Conservation (phyloP, 2,888 invertebrate genomes). For the Lochmaea crataegi region DNA sequence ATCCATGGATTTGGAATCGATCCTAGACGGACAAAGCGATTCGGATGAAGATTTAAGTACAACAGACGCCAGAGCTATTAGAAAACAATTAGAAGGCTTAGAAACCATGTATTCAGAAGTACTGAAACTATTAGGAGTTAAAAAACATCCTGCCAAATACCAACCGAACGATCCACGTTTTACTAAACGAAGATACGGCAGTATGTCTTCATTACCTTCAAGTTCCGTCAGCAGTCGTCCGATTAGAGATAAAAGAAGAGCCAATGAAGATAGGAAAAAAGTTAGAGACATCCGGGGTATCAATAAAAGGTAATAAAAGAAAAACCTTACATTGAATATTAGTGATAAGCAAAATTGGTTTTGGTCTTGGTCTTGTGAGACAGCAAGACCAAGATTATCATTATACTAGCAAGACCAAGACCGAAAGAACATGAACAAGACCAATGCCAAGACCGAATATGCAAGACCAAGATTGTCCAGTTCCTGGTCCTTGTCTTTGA, state of each 20-base stretch:
- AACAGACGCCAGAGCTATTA: conserved; percentile 81
- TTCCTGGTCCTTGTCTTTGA: too few species aligned
- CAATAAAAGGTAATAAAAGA: conserved; percentile 71
- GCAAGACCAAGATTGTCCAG: too few species aligned
- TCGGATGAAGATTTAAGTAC: conserved; percentile 83
- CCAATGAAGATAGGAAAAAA: conserved; percentile 81
- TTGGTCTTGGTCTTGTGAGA: too few species aligned
- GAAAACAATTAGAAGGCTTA: conserved; percentile 83
- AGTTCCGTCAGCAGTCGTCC: conserved; percentile 85
- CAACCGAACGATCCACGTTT: conserved; percentile 69
- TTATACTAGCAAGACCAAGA: too few species aligned
- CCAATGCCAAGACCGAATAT: too few species aligned
- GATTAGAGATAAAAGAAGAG: conserved; percentile 75
- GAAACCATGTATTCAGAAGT: conserved; percentile 92
- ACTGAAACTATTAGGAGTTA: conserved; percentile 72
- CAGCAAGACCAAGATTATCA: too few species aligned
- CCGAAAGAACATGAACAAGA: too few species aligned
- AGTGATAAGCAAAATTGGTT: too few species aligned
- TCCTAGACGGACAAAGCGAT: conserved; percentile 75
- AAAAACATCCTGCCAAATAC: conserved; percentile 63
- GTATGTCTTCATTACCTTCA: conserved; percentile 85
- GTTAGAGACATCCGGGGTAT: conserved; percentile 78
- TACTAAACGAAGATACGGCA: conserved; percentile 74
- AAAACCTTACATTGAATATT: too few species aligned
- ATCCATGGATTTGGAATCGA: conserved; percentile 81